Evolutionary conservation across 2,888 invertebrate species (phyloP), one percentile per base, ranked within the genome.

Genomic region (Clivina fossor): DNA sequence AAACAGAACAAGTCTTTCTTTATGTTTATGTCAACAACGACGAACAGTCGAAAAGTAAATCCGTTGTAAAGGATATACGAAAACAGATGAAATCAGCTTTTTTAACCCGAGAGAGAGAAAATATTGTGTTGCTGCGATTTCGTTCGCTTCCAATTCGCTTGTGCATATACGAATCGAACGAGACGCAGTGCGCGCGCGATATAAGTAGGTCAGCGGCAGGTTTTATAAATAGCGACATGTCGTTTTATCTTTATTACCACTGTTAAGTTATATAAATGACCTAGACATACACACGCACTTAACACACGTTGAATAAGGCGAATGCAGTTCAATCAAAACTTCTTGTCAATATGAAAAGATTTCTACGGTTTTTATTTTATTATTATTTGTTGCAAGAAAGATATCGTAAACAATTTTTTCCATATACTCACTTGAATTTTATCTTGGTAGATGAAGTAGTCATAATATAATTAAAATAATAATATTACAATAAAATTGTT

Each of bases 181-280:
- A n/a, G n/a, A n/a, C n/a, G n/a, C n/a, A 19, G 38, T 38, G 38
- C 15, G 9, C 28, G 41, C 41, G n/a, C 16, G 8, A 13, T 18
- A 32, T 16, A 48, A 33, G 48, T 48, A 48, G 48, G 48, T 48
- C 48, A 37, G 22, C 37, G n/a, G 37, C 37, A 18, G 18, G 16
- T 16, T 13, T 13, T 44, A 48, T 48, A 35, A 48, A 48, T 48
- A 48, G 48, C 48, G 48, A 33, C 48, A 35, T 48, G 37, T 48
- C 22, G 44, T 32, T 48, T 48, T 48, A 48, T 48, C 48, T 48
- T 48, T 48, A 48, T 48, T 48, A 16, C 48, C 35, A 30, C 33
- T 26, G 48, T 33, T 30, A 15, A 37, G 48, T 48, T 48, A 48
- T 47, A 47, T 48, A 48, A 48, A 48, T 48, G 48, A 48, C 48